Base-by-base conservation (phyloP, 2,113 vertebrate species). In the Labeo catla region DNA sequence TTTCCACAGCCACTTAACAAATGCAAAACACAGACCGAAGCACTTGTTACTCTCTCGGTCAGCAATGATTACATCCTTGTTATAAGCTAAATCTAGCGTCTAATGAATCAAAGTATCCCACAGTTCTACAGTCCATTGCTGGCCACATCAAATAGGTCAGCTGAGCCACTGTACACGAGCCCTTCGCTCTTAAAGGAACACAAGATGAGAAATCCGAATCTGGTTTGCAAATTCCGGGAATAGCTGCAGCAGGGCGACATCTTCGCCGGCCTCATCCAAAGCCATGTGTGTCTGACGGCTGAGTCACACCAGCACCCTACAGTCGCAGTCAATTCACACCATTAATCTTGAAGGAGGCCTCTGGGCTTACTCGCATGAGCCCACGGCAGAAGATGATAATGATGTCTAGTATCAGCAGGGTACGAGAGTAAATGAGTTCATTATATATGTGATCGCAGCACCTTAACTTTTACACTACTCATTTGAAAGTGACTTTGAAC, bases 191-290 rank as follows among this genome's bases (percentile, higher is more conserved):
- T 21, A n/a, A n/a, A 50, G 82, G 10, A 57, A 66, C 19, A 66
- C 76, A 85, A 85, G 45, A 50, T 28, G 74, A 52, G n/a, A 85
- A 84, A 84, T 59, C 34, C 54, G 78, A 54, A 52, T 72, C 81
- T 66, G 68, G 52, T 83, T 77, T 70, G 50, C 23, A 61, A 70
- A 89, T 84, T 86, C 81, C 77, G 34, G 52, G 52, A 89, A 89
- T 85, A 87, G 59, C 50, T 85, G 28, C 47, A 86, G 13, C 65
- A 74, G 50, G 78, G 15, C 8, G 61, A 77, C 84, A 52, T 39
- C 49, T 77, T 76, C 43, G 66, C 72, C 72, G 39, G 16, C 70
- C 81, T 59, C 23, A 10, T 50, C 68, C 57, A 81, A 16, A 43
- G 70, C 47, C 72, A 68, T 83, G 82, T 7, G 66, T 54, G 36